Conservation (phyloP, 1,140 invertebrate genomes). For the Belonocnema kinseyi region DNA sequence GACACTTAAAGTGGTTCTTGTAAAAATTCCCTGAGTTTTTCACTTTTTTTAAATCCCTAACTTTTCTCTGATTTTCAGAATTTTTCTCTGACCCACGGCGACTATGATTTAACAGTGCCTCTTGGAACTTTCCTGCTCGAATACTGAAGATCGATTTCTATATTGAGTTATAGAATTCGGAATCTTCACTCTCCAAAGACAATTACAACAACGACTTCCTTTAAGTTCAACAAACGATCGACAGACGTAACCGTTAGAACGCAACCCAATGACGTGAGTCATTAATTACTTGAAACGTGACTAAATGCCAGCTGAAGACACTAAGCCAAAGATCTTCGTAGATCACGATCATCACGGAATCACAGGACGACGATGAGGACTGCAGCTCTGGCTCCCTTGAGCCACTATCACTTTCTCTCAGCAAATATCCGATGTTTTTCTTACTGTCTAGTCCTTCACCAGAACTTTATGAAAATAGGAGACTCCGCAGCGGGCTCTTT, state of each 20-base stretch:
- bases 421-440: constrained; percentile 41
- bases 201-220: constrained; percentile 40
- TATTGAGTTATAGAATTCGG: too few species aligned
- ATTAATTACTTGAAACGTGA: constrained; percentile 74
- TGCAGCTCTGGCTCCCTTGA: constrained; percentile 36
- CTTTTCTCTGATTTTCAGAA: too few species aligned
- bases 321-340: constrained; percentile 55
- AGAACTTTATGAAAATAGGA: background rate
- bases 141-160: too few species aligned
- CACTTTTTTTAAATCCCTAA: too few species aligned
- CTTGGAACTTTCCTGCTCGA: too few species aligned
- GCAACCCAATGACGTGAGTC: constrained; percentile 66
- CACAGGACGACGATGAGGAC: constrained; percentile 46
- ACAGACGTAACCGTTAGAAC: constrained; percentile 66
- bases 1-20: too few species aligned
- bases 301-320: constrained; percentile 54
- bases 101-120: too few species aligned
- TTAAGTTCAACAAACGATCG: constrained; percentile 59
- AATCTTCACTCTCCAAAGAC: constrained; percentile 8
- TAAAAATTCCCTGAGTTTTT: too few species aligned
- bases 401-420: constrained; percentile 61
- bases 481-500: background rate
- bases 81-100: too few species aligned
- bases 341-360: constrained; percentile 63
- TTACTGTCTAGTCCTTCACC: constrained; percentile 33